phyloP scores from a whole-genome alignment of 2,797 vertebrate genomes.

The Pogoniulus pusillus region DNA sequence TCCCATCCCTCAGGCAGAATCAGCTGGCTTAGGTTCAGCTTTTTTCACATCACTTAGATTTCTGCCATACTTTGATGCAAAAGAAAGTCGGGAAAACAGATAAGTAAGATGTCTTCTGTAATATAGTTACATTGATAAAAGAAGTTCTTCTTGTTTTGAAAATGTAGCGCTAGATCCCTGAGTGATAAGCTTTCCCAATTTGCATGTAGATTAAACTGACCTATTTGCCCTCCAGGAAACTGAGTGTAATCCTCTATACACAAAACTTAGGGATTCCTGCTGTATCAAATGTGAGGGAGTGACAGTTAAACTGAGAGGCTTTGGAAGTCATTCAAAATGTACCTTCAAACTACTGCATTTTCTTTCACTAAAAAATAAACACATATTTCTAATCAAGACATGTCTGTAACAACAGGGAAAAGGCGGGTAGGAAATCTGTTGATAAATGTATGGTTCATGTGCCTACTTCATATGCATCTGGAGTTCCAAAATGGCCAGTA shows the following conservation, averaged over 20 bases:
- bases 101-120: not conserved
- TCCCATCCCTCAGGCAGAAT: fast-evolving
- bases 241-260: not conserved
- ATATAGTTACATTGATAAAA: not conserved
- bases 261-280: not conserved
- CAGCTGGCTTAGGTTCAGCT: too few relatives aligned
- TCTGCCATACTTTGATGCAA: not conserved
- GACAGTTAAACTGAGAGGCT: not conserved
- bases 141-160: not conserved
- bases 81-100: not conserved
- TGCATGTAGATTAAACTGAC: slow-evolving; percentile 19
- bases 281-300: not conserved
- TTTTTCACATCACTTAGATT: not conserved
- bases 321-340: not conserved
- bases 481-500: not conserved
- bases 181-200: not conserved
- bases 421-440: not conserved
- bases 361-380: not conserved
- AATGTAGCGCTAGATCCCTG: not conserved
- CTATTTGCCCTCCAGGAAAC: not conserved
- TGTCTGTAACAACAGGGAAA: not conserved
- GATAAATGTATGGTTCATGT: not conserved
- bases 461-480: not conserved
- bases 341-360: not conserved
- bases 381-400: not conserved